Evolutionary conservation across 2,113 vertebrate genomes (phyloP).

Genomic region (Gasterosteus aculeatus): DNA sequence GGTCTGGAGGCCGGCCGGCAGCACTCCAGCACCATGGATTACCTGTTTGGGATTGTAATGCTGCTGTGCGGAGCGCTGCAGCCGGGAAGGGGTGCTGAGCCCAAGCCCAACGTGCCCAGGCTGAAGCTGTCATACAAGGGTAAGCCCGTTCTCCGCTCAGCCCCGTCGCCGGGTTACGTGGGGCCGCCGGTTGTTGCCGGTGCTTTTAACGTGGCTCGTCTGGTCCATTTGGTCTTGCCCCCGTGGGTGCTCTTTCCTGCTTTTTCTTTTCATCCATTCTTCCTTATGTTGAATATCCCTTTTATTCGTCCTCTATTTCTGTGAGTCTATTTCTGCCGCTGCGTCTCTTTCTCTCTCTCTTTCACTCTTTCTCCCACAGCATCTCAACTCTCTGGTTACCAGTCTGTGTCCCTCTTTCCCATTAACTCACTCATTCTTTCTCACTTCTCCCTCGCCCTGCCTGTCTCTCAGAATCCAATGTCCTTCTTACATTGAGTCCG

Average conservation of each 20-base stretch:
- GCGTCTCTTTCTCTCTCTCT: constrained; percentile 32
- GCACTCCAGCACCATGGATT: constrained; percentile 91
- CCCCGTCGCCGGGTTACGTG: constrained; percentile 47
- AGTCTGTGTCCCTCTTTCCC: constrained; percentile 43
- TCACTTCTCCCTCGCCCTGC: constrained; percentile 39
- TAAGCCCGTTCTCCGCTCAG: constrained; percentile 77
- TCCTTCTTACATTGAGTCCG: constrained; percentile 65
- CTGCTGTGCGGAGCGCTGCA: constrained; percentile 89
- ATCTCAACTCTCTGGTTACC: constrained; percentile 47
- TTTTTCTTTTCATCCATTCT: constrained; percentile 60
- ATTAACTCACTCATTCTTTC: constrained; percentile 38
- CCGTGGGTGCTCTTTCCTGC: constrained; percentile 55
- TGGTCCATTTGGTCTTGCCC: constrained; percentile 32
- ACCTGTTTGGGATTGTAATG: constrained; percentile 88
- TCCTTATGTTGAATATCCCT: constrained; percentile 52
- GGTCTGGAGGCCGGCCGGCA: constrained; percentile 78
- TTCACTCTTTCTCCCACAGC: constrained; percentile 47
- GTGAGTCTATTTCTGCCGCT: constrained; percentile 55
- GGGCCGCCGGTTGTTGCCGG: constrained; percentile 3
- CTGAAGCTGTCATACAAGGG: constrained; percentile 97
- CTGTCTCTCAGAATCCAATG: constrained; percentile 48
- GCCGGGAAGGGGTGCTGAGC: constrained; percentile 84
- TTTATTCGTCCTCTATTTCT: constrained; percentile 48
- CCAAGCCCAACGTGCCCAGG: constrained; percentile 93
- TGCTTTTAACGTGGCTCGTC: constrained; percentile 43